A percentile compares a stretch with the other conserved stretches of the same genome.
Evolutionary conservation across 1,140 invertebrate genomes (phyloP).

Genomic region (Macrostomum lignano): DNA sequence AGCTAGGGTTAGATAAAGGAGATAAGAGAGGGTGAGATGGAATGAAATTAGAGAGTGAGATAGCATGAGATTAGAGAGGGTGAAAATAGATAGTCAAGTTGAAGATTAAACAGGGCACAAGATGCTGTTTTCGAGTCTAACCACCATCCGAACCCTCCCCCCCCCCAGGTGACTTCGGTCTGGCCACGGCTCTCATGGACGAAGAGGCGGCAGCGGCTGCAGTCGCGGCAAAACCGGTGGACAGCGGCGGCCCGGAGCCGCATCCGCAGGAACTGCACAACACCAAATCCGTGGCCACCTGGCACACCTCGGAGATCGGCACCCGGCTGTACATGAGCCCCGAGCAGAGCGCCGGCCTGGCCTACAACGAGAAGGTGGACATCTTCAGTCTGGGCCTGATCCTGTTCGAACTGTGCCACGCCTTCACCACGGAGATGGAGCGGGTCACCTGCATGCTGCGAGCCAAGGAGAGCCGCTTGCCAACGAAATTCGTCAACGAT

Average conservation of each 20-base stretch:
- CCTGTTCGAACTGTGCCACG: slow-evolving; percentile 58
- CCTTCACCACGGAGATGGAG: slow-evolving; percentile 67
- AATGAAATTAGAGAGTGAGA: too few relatives aligned
- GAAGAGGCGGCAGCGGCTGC: slow-evolving; percentile 25
- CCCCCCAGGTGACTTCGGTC: too few relatives aligned
- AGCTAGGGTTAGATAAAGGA: too few relatives aligned
- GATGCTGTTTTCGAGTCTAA: too few relatives aligned
- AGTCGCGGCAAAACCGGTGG: slow-evolving; percentile 9
- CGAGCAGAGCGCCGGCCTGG: slow-evolving; percentile 36
- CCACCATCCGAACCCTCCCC: too few relatives aligned
- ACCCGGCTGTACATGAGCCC: slow-evolving; percentile 88
- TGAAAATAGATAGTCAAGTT: too few relatives aligned
- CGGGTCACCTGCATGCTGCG: slow-evolving; percentile 32
- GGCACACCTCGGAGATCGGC: slow-evolving; percentile 43
- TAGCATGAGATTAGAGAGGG: too few relatives aligned
- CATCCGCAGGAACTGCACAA: background rate
- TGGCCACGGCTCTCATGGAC: slow-evolving; percentile 50
- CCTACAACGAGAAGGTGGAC: slow-evolving; percentile 72
- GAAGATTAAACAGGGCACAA: too few relatives aligned
- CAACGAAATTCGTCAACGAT: slow-evolving; percentile 43
- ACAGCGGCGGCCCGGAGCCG: slow-evolving; percentile 2
- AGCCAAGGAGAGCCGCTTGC: slow-evolving; percentile 39
- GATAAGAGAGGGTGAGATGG: too few relatives aligned
- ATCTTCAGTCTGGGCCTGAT: slow-evolving; percentile 80
- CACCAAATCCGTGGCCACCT: background rate